These are phyloP conservation scores for Dallia pectoralis DNA, from an alignment of 2,797 vertebrate species.

Conservation along the genomic window DNA sequence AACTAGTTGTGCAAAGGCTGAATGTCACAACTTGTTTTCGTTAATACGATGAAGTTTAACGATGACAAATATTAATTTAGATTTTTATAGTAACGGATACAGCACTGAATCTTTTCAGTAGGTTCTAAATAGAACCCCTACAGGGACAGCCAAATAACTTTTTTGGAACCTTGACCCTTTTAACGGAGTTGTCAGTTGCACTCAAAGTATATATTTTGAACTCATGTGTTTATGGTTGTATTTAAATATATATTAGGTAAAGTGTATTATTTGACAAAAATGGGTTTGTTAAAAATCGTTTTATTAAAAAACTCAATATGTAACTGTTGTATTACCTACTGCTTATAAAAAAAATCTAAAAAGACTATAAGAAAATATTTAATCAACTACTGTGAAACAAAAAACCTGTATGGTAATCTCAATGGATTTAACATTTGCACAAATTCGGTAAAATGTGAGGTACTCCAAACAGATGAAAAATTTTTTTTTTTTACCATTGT, in stretches of 20 bases:
- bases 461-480: too few relatives aligned
- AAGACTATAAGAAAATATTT: neutral
- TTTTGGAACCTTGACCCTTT: conserved; percentile 8
- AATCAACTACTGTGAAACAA: neutral
- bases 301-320: neutral
- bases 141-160: too few relatives aligned
- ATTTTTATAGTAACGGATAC: conserved; percentile 13
- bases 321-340: conserved; percentile 10
- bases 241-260: neutral
- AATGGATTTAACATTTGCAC: too few relatives aligned
- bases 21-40: neutral
- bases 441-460: too few relatives aligned
- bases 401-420: too few relatives aligned
- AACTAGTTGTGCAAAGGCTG: conserved; percentile 14
- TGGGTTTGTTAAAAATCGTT: neutral
- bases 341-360: conserved; percentile 19
- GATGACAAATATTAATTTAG: conserved; percentile 19
- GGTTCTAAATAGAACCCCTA: too few relatives aligned
- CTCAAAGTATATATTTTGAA: conserved; percentile 17
- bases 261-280: neutral
- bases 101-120: conserved; percentile 9
- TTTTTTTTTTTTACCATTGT: too few relatives aligned
- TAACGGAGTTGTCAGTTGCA: conserved; percentile 14
- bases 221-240: conserved; percentile 14
- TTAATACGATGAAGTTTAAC: conserved; percentile 2